phyloP scores from a whole-genome alignment of 2,888 invertebrate species.

The Heteromyza rotundicornis region DNA sequence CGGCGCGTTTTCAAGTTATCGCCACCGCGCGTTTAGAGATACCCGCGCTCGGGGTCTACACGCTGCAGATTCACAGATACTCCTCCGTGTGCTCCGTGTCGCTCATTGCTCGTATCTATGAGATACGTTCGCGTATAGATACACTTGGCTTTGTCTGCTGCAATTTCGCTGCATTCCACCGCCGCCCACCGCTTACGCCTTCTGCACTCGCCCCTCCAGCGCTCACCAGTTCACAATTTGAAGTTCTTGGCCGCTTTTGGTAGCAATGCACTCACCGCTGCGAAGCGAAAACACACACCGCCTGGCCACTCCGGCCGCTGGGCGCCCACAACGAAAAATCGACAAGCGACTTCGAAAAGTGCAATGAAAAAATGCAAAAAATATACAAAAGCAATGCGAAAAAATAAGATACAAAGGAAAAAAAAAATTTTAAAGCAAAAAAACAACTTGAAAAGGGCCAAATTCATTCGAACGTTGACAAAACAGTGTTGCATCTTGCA shows the following conservation, averaged over 20 bases:
- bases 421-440: not conserved
- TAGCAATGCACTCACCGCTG: constrained; percentile 2
- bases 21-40: too few relatives aligned
- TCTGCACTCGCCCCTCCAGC: not conserved
- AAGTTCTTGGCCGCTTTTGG: constrained; percentile 26
- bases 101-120: not conserved
- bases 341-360: not conserved
- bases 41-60: too few relatives aligned
- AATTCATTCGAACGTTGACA: not conserved
- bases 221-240: constrained; percentile 17
- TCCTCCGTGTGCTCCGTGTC: not conserved
- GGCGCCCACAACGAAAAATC: not conserved
- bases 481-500: not conserved
- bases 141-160: constrained; percentile 8
- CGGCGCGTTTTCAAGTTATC: not conserved
- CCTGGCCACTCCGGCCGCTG: not conserved
- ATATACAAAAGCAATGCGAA: not conserved
- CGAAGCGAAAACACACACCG: not conserved
- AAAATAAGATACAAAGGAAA: not conserved
- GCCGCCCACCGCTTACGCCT: constrained; percentile 16
- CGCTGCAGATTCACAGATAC: not conserved
- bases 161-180: constrained; percentile 21
- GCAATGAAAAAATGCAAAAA: not conserved
- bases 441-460: not conserved
- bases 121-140: constrained; percentile 1